Base-by-base conservation (phyloP, 2,113 vertebrate species). In the Symphodus melops region DNA sequence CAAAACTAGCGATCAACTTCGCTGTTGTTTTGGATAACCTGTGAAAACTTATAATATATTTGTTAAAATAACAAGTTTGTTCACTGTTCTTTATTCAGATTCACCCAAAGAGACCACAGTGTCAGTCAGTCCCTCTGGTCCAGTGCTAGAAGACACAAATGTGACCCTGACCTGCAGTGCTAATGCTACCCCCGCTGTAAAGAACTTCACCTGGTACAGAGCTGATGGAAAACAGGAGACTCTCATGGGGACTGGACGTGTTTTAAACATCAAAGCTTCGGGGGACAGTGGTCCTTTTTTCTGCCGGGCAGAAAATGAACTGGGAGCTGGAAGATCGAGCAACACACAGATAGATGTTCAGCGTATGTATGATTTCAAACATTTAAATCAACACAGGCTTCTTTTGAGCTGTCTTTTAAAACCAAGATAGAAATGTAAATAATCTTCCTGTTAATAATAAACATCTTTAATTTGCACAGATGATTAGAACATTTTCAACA, bases 151-250 rank as follows among this genome's bases (percentile, higher is more conserved):
- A 0, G 13, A 44, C 41, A 44, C 6, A 11, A n/a, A 33, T 9
- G 36, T 84, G 54, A 59, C 37, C 21, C 57, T 80, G 1, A 76
- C 9, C 0, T 84, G 76, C 68, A 79, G 39, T 9, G 79, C 0
- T 54, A 36, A 36, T 44, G 77, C 72, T 48, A 68, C 60, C 0
- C 77, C 82, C 20, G 6, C 66, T 64, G 82, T 72, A 13, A 2
- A 1, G 14, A 75, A 0, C 57, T 84, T 54, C 55, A 71, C 21
- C 67, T 84, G 82, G 82, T 79, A 54, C 68, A 75, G 72, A 72
- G 37, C 62, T 76, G 62, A 53, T 25, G 57, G 67, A 76, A 23
- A 8, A 19, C 19, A 52, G 58, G 67, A 75, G 51, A 37, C 19
- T 2, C 7, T 72, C 0, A 49, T 20, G 7, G 20, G 2, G 54